Conservation (phyloP, 35 echinoderm and acorn worm genomes). For the Acanthaster planci region DNA sequence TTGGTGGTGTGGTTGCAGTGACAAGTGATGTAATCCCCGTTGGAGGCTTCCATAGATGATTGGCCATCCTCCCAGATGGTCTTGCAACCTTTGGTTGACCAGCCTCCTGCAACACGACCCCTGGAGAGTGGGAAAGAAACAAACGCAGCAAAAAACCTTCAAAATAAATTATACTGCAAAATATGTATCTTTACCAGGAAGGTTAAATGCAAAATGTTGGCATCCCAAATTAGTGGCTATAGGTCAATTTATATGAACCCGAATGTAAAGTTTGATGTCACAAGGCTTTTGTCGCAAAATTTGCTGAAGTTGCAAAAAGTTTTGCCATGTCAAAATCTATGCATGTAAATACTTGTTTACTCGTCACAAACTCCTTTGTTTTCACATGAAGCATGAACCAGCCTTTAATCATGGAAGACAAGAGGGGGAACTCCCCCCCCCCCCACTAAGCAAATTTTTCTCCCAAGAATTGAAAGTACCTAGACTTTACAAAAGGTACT, state of each 20-base stretch:
- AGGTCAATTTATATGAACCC: background rate
- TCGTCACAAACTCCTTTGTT: too few species aligned
- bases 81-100: background rate
- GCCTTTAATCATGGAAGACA: too few species aligned
- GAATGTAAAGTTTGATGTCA: background rate
- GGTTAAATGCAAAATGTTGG: background rate
- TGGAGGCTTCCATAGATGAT: background rate
- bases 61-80: background rate
- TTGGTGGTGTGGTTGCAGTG: conserved; percentile 15
- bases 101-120: background rate
- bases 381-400: too few species aligned
- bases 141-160: background rate
- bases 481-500: too few species aligned
- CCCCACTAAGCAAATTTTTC: too few species aligned
- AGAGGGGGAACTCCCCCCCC: too few species aligned
- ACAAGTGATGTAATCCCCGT: background rate
- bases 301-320: too few species aligned
- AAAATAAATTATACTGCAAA: background rate
- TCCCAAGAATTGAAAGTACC: too few species aligned
- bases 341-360: too few species aligned
- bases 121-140: background rate
- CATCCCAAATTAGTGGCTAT: background rate
- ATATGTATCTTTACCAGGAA: background rate
- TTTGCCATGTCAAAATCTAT: too few species aligned
- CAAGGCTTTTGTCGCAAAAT: too few species aligned